These are phyloP conservation scores for Acanthis flammea DNA, from an alignment of 2,797 vertebrate genomes.

Conservation along the genomic window DNA sequence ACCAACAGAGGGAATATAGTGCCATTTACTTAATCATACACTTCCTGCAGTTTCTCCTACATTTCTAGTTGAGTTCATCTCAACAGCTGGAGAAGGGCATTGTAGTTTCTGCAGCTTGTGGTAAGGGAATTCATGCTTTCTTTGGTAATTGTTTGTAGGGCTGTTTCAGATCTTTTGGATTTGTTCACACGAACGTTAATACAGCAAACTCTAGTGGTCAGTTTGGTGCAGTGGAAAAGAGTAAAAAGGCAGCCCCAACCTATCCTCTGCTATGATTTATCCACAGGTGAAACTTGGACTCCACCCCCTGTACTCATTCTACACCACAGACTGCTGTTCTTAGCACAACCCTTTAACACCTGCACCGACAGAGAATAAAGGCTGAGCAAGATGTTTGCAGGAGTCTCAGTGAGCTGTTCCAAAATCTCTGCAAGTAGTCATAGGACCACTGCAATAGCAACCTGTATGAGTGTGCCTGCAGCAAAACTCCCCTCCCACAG, in stretches of 20 bases:
- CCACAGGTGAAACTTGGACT: not conserved
- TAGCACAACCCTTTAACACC: not conserved
- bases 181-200: not conserved
- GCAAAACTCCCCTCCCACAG: not conserved
- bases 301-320: not conserved
- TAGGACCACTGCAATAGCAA: not conserved
- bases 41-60: not conserved
- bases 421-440: not conserved
- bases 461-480: not conserved
- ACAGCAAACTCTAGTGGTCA: slow-evolving; percentile 69
- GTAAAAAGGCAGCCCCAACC: not conserved
- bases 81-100: slow-evolving; percentile 25
- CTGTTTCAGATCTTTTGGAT: not conserved
- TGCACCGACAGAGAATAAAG: not conserved
- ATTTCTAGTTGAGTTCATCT: slow-evolving; percentile 17
- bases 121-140: slow-evolving; percentile 4
- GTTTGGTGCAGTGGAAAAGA: slow-evolving; percentile 24
- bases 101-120: not conserved
- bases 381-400: not conserved
- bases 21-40: slow-evolving; percentile 40
- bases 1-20: not conserved
- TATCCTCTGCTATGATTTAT: not conserved
- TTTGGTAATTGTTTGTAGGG: not conserved
- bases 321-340: not conserved
- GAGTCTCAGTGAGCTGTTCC: not conserved